phyloP scores from a whole-genome alignment of 2,888 invertebrate species.

The Mythimna lalbum region DNA sequence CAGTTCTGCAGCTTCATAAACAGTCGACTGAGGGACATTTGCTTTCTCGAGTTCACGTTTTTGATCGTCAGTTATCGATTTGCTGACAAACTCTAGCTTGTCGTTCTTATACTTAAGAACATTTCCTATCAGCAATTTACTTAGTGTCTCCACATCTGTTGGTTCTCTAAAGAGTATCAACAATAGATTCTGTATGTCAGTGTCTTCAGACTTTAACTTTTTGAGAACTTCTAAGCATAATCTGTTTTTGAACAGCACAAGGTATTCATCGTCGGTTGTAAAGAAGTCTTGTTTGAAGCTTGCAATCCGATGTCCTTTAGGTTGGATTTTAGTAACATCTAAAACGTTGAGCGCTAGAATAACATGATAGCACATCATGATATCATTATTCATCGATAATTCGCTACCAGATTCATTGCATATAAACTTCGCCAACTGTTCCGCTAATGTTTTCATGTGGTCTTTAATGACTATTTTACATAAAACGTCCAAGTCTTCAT shows the following conservation, averaged over 20 bases:
- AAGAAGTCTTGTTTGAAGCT: conserved; percentile 52
- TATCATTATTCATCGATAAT: conserved; percentile 46
- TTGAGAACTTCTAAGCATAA: conserved; percentile 39
- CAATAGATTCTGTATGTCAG: conserved; percentile 3
- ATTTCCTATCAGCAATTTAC: conserved; percentile 20
- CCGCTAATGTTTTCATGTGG: conserved; percentile 38
- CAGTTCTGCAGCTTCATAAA: conserved; percentile 12
- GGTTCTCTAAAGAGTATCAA: conserved; percentile 16
- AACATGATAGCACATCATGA: conserved; percentile 48
- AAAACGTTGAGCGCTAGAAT: conserved; percentile 43
- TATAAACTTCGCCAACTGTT: conserved; percentile 36
- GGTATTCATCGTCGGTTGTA: conserved; percentile 25
- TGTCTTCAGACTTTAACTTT: not conserved
- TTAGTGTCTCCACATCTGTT: conserved; percentile 10
- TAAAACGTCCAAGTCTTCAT: conserved; percentile 35
- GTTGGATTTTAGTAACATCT: conserved; percentile 39
- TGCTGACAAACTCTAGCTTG: conserved; percentile 40
- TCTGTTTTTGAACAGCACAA: conserved; percentile 35
- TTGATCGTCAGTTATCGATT: conserved; percentile 2
- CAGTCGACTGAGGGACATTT: not conserved
- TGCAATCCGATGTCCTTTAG: conserved; percentile 32
- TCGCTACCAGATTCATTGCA: conserved; percentile 5
- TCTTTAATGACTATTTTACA: conserved; percentile 40
- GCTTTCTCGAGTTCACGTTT: not conserved
- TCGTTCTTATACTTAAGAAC: conserved; percentile 23